Percentiles rank a stretch among this genome's conserved stretches.
These are phyloP conservation scores for Fregetta grallaria DNA, from an alignment of 2,113 vertebrate genomes.

Conservation along the genomic window DNA sequence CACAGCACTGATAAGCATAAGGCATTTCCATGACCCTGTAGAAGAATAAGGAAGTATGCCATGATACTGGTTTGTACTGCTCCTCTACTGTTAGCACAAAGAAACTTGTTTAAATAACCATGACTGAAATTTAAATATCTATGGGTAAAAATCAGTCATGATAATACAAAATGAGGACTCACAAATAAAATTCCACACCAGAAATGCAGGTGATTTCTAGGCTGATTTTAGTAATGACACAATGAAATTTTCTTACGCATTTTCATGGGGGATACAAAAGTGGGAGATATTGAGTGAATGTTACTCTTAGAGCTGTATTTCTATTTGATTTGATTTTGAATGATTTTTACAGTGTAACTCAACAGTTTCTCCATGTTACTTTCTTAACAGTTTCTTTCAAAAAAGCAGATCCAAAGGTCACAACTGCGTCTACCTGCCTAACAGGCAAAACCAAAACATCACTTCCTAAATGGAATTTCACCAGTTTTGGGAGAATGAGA, in stretches of 20 bases:
- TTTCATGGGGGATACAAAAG: not conserved
- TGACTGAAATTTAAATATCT: not conserved
- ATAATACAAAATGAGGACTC: not conserved
- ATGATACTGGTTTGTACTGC: not conserved
- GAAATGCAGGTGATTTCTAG: not conserved
- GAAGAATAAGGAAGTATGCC: conserved; percentile 13
- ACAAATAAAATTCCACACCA: not conserved
- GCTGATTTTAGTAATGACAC: not conserved
- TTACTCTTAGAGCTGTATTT: not conserved
- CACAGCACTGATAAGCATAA: conserved; percentile 93
- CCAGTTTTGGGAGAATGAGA: not conserved
- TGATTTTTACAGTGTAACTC: not conserved
- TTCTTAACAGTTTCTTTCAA: not conserved
- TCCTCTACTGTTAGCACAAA: not conserved
- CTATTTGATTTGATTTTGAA: not conserved
- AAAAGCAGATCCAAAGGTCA: not conserved
- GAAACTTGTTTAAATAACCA: not conserved
- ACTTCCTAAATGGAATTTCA: not conserved
- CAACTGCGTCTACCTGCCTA: not conserved
- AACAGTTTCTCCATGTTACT: not conserved
- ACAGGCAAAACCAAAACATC: not conserved
- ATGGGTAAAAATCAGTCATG: not conserved
- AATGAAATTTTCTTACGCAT: not conserved
- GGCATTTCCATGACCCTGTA: conserved; percentile 92
- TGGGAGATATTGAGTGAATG: not conserved